Base-by-base conservation (phyloP, 2,113 vertebrate genomes). In the Dasyprocta punctata region DNA sequence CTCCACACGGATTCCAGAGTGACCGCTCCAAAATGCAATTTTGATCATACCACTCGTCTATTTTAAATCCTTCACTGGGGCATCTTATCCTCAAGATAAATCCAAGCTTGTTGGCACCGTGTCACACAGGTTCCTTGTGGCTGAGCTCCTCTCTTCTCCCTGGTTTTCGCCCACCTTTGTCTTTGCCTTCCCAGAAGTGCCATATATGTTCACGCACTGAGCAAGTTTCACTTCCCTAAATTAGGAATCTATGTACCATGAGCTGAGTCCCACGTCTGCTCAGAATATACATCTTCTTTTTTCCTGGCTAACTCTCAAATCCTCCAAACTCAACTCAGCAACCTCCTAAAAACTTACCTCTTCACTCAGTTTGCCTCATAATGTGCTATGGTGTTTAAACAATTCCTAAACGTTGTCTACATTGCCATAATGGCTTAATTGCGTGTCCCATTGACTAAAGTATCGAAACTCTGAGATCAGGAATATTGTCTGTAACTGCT, bases 21-120 rank as follows among this genome's bases (percentile, higher is more conserved):
- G 93, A 84, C 92, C 96, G 95, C 94, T 89, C 78, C 80, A 89
- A 86, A 97, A 87, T 71, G 83, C 73, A 96, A 3, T 69, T 93
- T 92, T 78, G 87, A 92, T 86, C 94, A 78, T 49, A 85, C 84
- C 52, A 33, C 80, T 67, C 36, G 41, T 54, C 49, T 78, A 26
- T n/a, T 71, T 94, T 81, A 63, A 94, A 81, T 82, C 92, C 22
- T 87, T 90, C 77, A 1, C 49, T 60, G 20, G 38, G 17, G 6
- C 28, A 19, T 38, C 67, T 77, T 28, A 54, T 60, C 49, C 80
- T 75, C 19, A 2, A 30, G 61, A 75, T 90, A 89, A 89, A 60
- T 52, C 38, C 19, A 22, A 58, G 83, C 22, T 36, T 5, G 1
- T 54, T 11, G 47, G 67, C 11, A n/a, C 28, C 56, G 33, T n/a